Base-by-base conservation (phyloP, 2,888 invertebrate genomes). In the Chrysodeixis includens region DNA sequence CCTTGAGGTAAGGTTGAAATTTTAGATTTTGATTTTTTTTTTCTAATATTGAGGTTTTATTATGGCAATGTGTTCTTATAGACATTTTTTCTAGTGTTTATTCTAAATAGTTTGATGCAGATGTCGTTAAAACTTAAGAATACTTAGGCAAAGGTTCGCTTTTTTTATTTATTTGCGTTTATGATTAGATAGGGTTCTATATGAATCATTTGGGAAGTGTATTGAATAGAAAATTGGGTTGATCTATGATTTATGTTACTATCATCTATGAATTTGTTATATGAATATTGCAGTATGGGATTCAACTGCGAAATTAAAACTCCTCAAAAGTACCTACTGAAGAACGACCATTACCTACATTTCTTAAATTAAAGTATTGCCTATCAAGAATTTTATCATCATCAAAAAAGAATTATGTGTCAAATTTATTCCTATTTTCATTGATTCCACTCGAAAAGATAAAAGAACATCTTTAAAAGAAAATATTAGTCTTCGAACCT, bases 61-160 rank as follows among this genome's bases (percentile, higher is more conserved):
- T 87, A 86, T 86, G 85, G 91, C 92, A 93, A 92, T 93, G 90
- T 93, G 93, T 89, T 90, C 81, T 81, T 84, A 87, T 81, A 77
- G 78, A 82, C 71, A 76, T 86, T 92, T 89, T 88, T 90, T 82
- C 63, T 74, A 73, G 71, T 90, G 82, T 92, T 89, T 90, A 85
- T 87, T 89, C 76, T 84, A 84, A 87, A 86, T 88, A 83, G 88
- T 87, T 90, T 87, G 88, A 91, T 89, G 90, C 92, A 92, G 90
- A 93, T 93, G 93, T 87, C 84, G 80, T 84, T 81, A 81, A 83
- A 80, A 64, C 55, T 74, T 66, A 73, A 69, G 73, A 72, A 71
- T 67, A 59, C 61, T 56, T 26, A 66, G 62, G 69, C 68, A 71
- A 69, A 74, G 70, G 22, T 61, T 60, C 67, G 63, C 74, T 63